phyloP scores from a whole-genome alignment of 2,113 vertebrate species.

The Epinephelus moara region DNA sequence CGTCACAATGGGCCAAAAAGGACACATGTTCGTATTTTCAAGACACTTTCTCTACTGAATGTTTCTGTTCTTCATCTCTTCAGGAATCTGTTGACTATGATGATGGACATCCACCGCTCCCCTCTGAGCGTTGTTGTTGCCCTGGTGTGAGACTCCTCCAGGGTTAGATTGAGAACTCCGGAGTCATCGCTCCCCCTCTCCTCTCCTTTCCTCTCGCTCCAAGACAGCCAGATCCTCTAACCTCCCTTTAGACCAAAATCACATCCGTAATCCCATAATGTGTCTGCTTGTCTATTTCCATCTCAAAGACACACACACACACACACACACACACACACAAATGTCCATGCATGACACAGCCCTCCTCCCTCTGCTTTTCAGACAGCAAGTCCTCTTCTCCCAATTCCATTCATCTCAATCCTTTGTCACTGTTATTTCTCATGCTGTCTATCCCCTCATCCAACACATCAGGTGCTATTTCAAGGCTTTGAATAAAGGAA shows the following conservation, averaged over 20 bases:
- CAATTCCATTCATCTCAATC: slow-evolving; percentile 54
- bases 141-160: slow-evolving; percentile 20
- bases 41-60: not conserved
- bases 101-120: not conserved
- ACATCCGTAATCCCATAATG: slow-evolving; percentile 58
- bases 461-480: slow-evolving; percentile 54
- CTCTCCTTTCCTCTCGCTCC: slow-evolving; percentile 1
- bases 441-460: slow-evolving; percentile 41
- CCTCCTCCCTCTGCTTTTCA: slow-evolving; percentile 40
- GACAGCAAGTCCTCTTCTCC: slow-evolving; percentile 46
- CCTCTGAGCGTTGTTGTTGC: slow-evolving; percentile 19
- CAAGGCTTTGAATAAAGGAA: slow-evolving; percentile 32
- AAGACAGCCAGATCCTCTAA: slow-evolving; percentile 41
- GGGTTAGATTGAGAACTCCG: slow-evolving; percentile 8
- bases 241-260: slow-evolving; percentile 52
- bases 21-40: not conserved
- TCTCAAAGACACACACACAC: slow-evolving; percentile 31
- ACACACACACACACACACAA: slow-evolving; percentile 6
- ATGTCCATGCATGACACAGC: slow-evolving; percentile 15
- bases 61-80: not conserved
- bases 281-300: slow-evolving; percentile 53
- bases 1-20: not conserved
- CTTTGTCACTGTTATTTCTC: slow-evolving; percentile 57
- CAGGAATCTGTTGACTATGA: not conserved
- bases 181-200: slow-evolving; percentile 1